Conservation (phyloP, 2,888 invertebrate species). For the Cryptosula pallasiana region DNA sequence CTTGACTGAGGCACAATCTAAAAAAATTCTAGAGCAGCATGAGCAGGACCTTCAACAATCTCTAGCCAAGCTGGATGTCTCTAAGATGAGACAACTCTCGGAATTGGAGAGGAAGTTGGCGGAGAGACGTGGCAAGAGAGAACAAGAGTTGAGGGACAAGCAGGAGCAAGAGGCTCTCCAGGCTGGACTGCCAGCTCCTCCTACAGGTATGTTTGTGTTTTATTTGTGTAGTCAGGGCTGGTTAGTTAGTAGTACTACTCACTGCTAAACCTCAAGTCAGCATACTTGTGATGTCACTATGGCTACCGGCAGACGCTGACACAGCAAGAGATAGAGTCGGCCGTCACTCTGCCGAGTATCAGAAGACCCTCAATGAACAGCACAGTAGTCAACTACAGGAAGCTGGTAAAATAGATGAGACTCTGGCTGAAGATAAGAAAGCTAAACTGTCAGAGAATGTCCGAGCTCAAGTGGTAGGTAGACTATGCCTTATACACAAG, state of each 20-base stretch:
- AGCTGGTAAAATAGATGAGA: neutral
- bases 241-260: too few species aligned
- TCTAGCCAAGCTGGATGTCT: slow-evolving; percentile 34
- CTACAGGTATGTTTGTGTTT: slow-evolving; percentile 15
- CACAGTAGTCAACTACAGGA: neutral
- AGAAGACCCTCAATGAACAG: slow-evolving; percentile 20
- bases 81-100: slow-evolving; percentile 35
- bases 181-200: slow-evolving; percentile 39
- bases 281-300: too few species aligned
- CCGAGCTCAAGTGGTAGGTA: slow-evolving; percentile 13
- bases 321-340: neutral
- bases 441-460: slow-evolving; percentile 11
- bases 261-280: too few species aligned
- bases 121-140: slow-evolving; percentile 37
- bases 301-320: too few species aligned
- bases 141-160: slow-evolving; percentile 38
- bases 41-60: slow-evolving; percentile 38
- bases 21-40: slow-evolving; percentile 38
- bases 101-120: slow-evolving; percentile 39
- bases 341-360: neutral
- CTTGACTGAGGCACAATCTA: slow-evolving; percentile 36
- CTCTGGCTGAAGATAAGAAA: neutral
- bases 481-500: too few species aligned
- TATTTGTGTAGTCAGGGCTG: too few species aligned
- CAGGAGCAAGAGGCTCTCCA: slow-evolving; percentile 41